phyloP scores from a whole-genome alignment of 2,797 vertebrate species.

The Chiroxiphia lanceolata region DNA sequence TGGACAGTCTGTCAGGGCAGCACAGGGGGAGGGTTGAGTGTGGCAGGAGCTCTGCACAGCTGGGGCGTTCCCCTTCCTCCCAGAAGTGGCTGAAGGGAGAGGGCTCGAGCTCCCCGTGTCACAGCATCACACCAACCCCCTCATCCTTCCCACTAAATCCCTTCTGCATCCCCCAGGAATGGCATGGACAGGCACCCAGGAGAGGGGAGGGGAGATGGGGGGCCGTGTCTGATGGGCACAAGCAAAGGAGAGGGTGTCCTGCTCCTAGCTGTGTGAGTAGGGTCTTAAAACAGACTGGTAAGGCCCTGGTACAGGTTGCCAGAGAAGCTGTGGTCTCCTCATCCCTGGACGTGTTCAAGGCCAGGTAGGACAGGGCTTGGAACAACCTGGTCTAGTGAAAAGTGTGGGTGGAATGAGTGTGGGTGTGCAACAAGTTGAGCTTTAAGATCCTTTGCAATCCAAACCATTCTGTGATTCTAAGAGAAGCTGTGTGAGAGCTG shows the following conservation, averaged over 20 bases:
- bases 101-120: rapidly evolving
- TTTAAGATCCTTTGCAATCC: neutral
- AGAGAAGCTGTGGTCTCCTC: neutral
- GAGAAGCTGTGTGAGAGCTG: neutral
- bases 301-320: neutral
- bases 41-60: neutral
- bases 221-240: too few species aligned
- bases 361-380: neutral
- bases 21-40: neutral
- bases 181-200: neutral
- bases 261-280: rapidly evolving
- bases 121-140: neutral
- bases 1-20: neutral
- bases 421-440: too few species aligned
- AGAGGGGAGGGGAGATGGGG: neutral
- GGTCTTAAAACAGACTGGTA: neutral
- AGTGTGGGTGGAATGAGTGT: neutral
- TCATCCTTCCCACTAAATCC: neutral
- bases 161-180: neutral
- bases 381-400: neutral
- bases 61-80: neutral
- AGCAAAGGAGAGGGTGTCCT: rapidly evolving
- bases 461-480: neutral
- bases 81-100: neutral
- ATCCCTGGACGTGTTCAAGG: neutral